Base-by-base conservation (phyloP, 2,113 vertebrate genomes). In the Lepisosteus oculatus region DNA sequence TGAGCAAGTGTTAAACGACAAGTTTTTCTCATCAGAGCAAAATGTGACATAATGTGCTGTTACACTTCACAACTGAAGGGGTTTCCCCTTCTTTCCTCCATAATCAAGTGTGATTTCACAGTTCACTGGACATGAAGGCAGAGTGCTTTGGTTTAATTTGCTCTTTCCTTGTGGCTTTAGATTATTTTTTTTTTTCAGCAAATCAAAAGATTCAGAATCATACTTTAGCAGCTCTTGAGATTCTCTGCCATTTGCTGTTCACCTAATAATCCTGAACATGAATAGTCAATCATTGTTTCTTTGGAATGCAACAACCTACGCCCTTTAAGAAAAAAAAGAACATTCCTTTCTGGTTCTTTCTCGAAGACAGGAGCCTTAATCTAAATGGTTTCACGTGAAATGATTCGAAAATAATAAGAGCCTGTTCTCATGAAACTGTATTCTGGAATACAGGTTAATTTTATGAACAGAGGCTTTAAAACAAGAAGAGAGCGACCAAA, bases 61-160 rank as follows among this genome's bases (percentile, higher is more conserved):
- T 80, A 79, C 76, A 65, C 81, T 83, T 82, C 83, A 74, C 82
- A 85, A 83, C 89, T 70, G 67, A 81, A 76, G 77, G 75, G 76
- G 61, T 79, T 84, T 79, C 85, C 74, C 75, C 77, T 78, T 80
- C 79, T 65, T 79, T 74, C 79, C 85, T 91, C 83, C 86, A 79
- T 89, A 91, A 91, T 92, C 88, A 90, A 87, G 80, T 76, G n/a
- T 84, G 88, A 92, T 90, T 92, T 87, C 87, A 84, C 87, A 86
- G 89, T 80, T 81, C 81, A 73, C 74, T 85, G 83, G 81, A 55
- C 81, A 78, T 78, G 70, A 74, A 79, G 73, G 79, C 76, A 74
- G 70, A 72, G 80, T 51, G 29, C 29, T 9, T 51, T 51, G 9
- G 47, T 9, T 51, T 5, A 5, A 51, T 9, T 51, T 51, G 9